Percentiles rank a stretch among this genome's conserved stretches.
Conservation (phyloP, 2,797 vertebrate genomes). For the Microctenopoma steveboyesi region DNA sequence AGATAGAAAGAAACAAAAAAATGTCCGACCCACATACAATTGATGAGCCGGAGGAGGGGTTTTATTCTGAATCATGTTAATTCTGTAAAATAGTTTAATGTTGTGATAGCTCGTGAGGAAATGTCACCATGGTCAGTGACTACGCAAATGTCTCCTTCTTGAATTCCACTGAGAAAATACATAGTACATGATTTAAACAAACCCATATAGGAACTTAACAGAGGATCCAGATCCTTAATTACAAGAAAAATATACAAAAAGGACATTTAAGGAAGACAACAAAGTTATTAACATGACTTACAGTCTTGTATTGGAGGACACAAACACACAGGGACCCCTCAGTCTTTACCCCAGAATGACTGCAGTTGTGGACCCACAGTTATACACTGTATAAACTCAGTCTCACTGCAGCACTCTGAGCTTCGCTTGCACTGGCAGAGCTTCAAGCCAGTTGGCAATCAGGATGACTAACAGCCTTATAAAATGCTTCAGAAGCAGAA, state of each 20-base stretch:
- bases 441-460: conserved; percentile 39
- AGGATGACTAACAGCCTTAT: conserved; percentile 17
- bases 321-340: conserved; percentile 9
- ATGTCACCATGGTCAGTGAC: conserved; percentile 18
- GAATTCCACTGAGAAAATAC: not conserved
- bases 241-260: not conserved
- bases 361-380: conserved; percentile 24
- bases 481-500: conserved; percentile 20
- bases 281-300: not conserved
- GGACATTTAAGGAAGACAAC: conserved; percentile 25
- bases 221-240: not conserved
- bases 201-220: not conserved
- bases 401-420: conserved; percentile 66
- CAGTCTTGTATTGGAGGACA: not conserved
- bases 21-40: conserved; percentile 1
- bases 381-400: conserved; percentile 7
- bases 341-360: not conserved
- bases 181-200: not conserved
- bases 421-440: conserved; percentile 49
- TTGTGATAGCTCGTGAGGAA: conserved; percentile 13
- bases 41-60: conserved; percentile 19
- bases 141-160: conserved; percentile 24
- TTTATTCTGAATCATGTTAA: conserved; percentile 16
- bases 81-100: conserved; percentile 23
- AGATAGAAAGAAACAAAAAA: conserved; percentile 14